Evolutionary conservation across 2,113 vertebrate species (phyloP), one percentile per base, ranked within the genome.

Genomic region (Cololabis saira): DNA sequence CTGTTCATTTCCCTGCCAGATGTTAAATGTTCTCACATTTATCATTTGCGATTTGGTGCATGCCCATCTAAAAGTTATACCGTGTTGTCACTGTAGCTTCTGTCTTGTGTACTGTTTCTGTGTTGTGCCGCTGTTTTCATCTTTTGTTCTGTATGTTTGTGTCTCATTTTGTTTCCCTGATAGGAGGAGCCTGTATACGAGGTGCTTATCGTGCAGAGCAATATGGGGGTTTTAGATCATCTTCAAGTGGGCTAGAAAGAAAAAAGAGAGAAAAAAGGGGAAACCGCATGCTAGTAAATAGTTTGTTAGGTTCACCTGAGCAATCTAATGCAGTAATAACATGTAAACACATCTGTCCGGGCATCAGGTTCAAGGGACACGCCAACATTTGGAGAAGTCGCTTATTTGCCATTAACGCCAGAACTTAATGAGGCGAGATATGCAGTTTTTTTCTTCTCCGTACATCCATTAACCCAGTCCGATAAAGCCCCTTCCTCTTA

Each of bases 111-210:
- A n/a, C 40, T 12, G 4, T 22, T 49, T 37, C 15, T 71, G 57
- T 82, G 71, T 64, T 60, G 78, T 74, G 76, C 69, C 65, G 54
- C 67, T 22, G 37, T 67, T 74, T 69, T 92, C 85, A 88, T 57
- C 16, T 64, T 60, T 85, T 81, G 62, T 72, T 83, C 57, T 87
- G 69, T 83, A 37, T 62, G 57, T 84, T 33, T 87, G 76, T 84
- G 57, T 78, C 60, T 85, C 60, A 50, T 79, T 81, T 84, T 78
- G 79, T 84, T 79, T 81, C 45, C 51, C 77, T 78, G 64, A 86
- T 91, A 93, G 93, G 92, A 93, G 86, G 92, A 93, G 85, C 83
- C 90, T 61, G 76, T 90, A 82, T 91, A 92, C 67, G 89, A 94
- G 93, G 93, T 93, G 91, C 87, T 71, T 91, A 61, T 78, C 75